Conservation (phyloP, 2,797 vertebrate species). For the Pseudochaenichthys georgianus region DNA sequence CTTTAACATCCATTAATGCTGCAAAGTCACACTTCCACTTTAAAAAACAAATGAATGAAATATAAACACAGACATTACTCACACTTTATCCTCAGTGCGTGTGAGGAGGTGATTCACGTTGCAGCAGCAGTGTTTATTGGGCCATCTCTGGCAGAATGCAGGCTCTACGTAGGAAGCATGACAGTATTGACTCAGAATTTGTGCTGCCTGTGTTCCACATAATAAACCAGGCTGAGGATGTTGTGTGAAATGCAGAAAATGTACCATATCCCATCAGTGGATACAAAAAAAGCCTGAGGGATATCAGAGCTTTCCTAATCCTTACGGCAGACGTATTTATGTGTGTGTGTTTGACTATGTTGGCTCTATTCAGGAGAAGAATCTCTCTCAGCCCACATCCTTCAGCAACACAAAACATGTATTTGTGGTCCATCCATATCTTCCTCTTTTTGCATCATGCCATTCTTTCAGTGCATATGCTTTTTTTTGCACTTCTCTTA, state of each 20-base stretch:
- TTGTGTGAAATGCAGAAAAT: conserved; percentile 62
- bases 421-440: conserved; percentile 29
- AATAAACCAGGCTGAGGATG: conserved; percentile 64
- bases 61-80: conserved; percentile 16
- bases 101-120: conserved; percentile 4
- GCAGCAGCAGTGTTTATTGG: conserved; percentile 17
- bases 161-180: conserved; percentile 60
- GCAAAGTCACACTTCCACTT: conserved; percentile 9
- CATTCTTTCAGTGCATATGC: conserved; percentile 9
- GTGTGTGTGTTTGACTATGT: conserved; percentile 9
- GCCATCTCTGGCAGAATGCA: conserved; percentile 47
- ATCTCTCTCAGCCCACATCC: conserved; percentile 28
- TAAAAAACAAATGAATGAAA: conserved; percentile 33
- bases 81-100: conserved; percentile 3
- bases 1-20: conserved; percentile 13
- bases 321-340: conserved; percentile 19
- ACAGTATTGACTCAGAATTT: conserved; percentile 60
- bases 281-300: conserved; percentile 63
- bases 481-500: not conserved
- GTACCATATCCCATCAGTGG: conserved; percentile 64
- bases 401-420: conserved; percentile 3
- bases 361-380: conserved; percentile 41
- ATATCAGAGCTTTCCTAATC: conserved; percentile 24
- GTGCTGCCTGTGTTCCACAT: conserved; percentile 72
- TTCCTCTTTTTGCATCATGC: conserved; percentile 16